Percentiles rank a stretch among this genome's conserved stretches.
Conservation (phyloP, 1,140 invertebrate species). For the Ceratina australensis region DNA sequence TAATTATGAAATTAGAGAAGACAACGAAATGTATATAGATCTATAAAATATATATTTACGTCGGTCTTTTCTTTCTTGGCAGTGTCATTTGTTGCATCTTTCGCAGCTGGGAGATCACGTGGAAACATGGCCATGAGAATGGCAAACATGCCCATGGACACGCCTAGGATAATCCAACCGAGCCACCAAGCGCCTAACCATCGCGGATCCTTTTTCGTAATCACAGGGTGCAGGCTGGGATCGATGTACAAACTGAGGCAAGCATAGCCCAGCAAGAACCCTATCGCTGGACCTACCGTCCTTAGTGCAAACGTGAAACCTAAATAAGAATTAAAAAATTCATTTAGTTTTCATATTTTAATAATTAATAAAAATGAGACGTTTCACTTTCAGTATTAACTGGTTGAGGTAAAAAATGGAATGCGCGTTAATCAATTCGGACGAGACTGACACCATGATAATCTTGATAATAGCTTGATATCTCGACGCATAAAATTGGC, state of each 20-base stretch:
- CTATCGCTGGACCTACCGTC: constrained; percentile 81
- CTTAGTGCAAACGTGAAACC: constrained; percentile 83
- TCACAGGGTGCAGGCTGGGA: constrained; percentile 82
- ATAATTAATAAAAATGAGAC: too few relatives aligned
- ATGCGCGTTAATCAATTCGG: neutral
- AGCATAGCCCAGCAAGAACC: constrained; percentile 80
- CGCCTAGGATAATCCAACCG: constrained; percentile 83
- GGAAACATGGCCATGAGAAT: constrained; percentile 83
- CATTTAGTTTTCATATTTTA: neutral
- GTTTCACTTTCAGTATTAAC: neutral
- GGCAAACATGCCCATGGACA: constrained; percentile 81
- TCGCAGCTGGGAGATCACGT: constrained; percentile 76
- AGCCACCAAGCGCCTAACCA: constrained; percentile 89
- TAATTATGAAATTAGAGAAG: neutral
- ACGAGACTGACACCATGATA: neutral
- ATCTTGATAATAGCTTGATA: neutral
- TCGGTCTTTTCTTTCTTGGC: constrained; percentile 17
- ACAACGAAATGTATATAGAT: neutral
- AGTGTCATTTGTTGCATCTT: constrained; percentile 51
- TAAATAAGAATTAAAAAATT: constrained; percentile 61
- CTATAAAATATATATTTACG: neutral
- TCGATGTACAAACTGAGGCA: constrained; percentile 84
- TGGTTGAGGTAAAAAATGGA: neutral
- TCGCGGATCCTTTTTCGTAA: constrained; percentile 82
- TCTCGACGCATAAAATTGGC: neutral